A percentile compares a stretch with the other conserved stretches of the same genome.
Evolutionary conservation across 2,888 invertebrate genomes (phyloP).

Genomic region (Ichneumoninae sp.): DNA sequence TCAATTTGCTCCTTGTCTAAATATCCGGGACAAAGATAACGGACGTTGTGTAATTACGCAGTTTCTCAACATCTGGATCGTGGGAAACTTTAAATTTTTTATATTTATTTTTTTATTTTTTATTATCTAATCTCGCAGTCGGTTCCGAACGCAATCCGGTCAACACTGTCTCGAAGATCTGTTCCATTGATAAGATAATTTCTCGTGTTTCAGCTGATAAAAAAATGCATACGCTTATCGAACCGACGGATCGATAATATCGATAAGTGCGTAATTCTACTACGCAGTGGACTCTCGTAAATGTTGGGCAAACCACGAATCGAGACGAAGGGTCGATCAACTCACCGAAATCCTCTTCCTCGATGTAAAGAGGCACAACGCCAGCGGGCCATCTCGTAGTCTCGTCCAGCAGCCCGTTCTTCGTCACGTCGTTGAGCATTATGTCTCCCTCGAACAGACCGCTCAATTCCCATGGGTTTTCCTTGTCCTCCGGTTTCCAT

Average conservation of each 20-base stretch:
- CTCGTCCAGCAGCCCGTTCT: constrained; percentile 84
- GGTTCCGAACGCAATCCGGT: constrained; percentile 3
- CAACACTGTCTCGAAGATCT: constrained; percentile 2
- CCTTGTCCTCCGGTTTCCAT: constrained; percentile 84
- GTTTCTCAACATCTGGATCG: not conserved
- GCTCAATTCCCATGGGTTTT: constrained; percentile 86
- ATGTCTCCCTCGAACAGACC: constrained; percentile 88
- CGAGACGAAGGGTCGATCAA: constrained; percentile 42
- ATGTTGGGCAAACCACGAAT: not conserved
- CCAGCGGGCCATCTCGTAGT: constrained; percentile 85
- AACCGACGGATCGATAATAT: not conserved
- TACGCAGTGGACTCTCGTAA: constrained; percentile 8
- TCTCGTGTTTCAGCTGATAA: constrained; percentile 8
- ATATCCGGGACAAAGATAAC: constrained; percentile 24
- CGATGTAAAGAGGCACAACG: constrained; percentile 86
- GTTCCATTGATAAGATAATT: constrained; percentile 13
- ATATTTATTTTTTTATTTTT: not conserved
- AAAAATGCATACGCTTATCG: constrained; percentile 13
- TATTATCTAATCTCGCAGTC: not conserved
- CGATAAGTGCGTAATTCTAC: not conserved
- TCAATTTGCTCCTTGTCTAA: constrained; percentile 84
- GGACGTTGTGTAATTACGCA: constrained; percentile 12
- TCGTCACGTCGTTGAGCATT: constrained; percentile 82
- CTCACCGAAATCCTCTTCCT: constrained; percentile 86
- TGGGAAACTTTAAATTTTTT: not conserved